Conservation (phyloP, 2,888 invertebrate genomes). For the Ligdia adustata region DNA sequence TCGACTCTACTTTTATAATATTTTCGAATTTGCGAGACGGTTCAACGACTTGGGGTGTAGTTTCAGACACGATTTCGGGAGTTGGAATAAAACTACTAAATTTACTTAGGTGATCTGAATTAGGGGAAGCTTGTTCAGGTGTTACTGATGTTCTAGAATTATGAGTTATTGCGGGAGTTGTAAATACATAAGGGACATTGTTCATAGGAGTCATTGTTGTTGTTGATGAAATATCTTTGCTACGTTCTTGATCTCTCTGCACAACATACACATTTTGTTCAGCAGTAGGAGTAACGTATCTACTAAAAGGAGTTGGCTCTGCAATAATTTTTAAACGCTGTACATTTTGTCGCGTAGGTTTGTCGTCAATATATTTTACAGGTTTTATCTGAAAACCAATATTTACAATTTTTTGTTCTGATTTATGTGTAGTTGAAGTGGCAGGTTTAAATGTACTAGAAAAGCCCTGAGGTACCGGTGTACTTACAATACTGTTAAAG, state of each 20-base stretch:
- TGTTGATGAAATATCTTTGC: conserved; percentile 51
- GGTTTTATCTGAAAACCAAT: conserved; percentile 69
- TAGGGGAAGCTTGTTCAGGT: conserved; percentile 42
- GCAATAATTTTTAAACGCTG: conserved; percentile 69
- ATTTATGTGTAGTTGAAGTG: conserved; percentile 29
- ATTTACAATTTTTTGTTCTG: conserved; percentile 62
- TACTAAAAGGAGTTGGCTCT: conserved; percentile 49
- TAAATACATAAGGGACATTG: conserved; percentile 42
- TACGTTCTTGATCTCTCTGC: conserved; percentile 29
- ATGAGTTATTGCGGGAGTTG: conserved; percentile 48
- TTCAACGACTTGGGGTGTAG: conserved; percentile 35
- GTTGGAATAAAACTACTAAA: conserved; percentile 55
- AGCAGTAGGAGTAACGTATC: conserved; percentile 42
- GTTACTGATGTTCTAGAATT: conserved; percentile 50
- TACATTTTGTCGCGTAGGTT: conserved; percentile 55
- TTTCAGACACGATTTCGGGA: conserved; percentile 36
- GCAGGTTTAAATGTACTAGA: conserved; percentile 45
- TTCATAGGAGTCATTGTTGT: conserved; percentile 49
- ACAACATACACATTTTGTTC: conserved; percentile 17
- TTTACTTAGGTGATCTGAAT: conserved; percentile 57
- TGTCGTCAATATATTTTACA: conserved; percentile 56
- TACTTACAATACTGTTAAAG: conserved; percentile 58
- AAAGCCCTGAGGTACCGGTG: conserved; percentile 43
- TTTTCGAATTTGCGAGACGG: conserved; percentile 60
- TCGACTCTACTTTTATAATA: conserved; percentile 47